These are phyloP conservation scores for Aricia agestis DNA, from an alignment of 1,140 invertebrate genomes.

Conservation along the genomic window DNA sequence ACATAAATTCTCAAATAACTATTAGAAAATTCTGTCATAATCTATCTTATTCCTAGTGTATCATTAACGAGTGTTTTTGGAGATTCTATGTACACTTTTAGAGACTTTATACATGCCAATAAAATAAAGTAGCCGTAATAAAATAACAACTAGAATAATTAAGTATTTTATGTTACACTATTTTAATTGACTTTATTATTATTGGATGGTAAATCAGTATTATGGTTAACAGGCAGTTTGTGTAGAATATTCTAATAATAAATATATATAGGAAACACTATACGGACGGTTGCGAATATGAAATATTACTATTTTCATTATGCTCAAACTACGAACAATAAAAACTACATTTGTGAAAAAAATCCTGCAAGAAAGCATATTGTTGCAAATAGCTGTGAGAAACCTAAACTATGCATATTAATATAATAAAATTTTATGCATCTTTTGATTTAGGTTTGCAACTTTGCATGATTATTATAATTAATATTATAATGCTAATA, in stretches of 20 bases:
- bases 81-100: neutral
- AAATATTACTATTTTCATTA: neutral
- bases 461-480: too few relatives aligned
- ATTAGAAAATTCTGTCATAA: neutral
- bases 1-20: conserved; percentile 5
- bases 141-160: neutral
- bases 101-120: neutral
- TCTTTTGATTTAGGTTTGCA: too few relatives aligned
- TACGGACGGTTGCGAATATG: neutral
- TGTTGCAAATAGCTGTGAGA: too few relatives aligned
- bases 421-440: too few relatives aligned
- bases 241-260: neutral
- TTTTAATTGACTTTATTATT: neutral
- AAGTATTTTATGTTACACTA: neutral
- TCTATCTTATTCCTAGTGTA: conserved; percentile 8
- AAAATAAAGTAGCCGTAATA: neutral
- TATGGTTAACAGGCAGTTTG: neutral
- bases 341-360: too few relatives aligned
- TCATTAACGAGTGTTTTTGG: conserved; percentile 9
- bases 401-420: too few relatives aligned
- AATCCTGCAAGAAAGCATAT: too few relatives aligned
- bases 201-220: neutral
- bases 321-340: too few relatives aligned
- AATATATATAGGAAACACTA: neutral
- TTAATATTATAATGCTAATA: too few relatives aligned